Base-by-base conservation (phyloP, 2,888 invertebrate genomes). In the Drosophila conformis region DNA sequence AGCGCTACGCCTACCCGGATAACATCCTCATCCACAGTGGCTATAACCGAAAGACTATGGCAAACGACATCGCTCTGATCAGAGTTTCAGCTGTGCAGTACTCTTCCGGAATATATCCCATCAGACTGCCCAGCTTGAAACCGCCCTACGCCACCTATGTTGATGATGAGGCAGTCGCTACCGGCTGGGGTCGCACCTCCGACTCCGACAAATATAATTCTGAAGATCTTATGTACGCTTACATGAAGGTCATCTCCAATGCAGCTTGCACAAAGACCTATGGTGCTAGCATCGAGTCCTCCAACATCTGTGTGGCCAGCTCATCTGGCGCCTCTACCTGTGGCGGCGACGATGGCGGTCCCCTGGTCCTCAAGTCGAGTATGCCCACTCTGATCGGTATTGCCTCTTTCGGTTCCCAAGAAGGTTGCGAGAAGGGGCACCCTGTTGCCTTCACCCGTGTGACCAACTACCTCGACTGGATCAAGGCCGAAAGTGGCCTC, bases 131-230 rank as follows among this genome's bases (percentile, higher is more conserved):
- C 63, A 40, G 56, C 5, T 3, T 53, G 5, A 62, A 81, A 7
- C 68, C 73, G n/a, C 73, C 63, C 54, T 85, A 90, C 57, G 58
- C 87, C 10, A 69, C 62, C 36, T 91, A 81, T 38, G 63, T 59
- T 13, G 80, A 78, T 29, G 77, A 83, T 13, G 68, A 68, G 42
- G 89, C 67, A 8, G 67, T 90, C 49, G 91, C 90, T 31, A 91
- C 91, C 51, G 92, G 92, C 42, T 92, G 92, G 91, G 89, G 92
- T n/a, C 83, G 80, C 51, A 83, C 87, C 48, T 78, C 80, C 3
- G 91, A 91, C 0, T 62, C 89, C 48, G 42, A 42, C 3, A 13
- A 42, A 6, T 42, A 21, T 42, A 4, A 21, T 42, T 42, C 42
- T 21, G 1, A 42, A 3, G 21, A 63, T 11, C 68, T 91, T 56